Base-by-base conservation (phyloP, 2,888 invertebrate species). In the Drosophila antonietae region DNA sequence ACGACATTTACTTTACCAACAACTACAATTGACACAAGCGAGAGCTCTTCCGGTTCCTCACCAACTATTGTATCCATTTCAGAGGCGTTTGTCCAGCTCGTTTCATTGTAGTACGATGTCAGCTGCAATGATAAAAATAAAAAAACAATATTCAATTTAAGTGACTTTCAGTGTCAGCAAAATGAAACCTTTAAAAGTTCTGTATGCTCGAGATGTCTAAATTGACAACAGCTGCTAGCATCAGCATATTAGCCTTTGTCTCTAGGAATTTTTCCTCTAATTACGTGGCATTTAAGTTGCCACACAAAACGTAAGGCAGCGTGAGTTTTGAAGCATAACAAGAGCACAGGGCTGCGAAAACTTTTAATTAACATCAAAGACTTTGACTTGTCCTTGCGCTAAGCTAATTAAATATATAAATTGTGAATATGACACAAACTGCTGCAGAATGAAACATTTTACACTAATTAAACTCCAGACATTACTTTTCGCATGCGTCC, bases 11-110 rank as follows among this genome's bases (percentile, higher is more conserved):
- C 92, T 92, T 95, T 93, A 97, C 97, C 97, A 92, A 97, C 96
- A 93, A 96, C 94, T 91, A 97, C 94, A 93, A 96, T 96, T 83
- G 96, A 96, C 91, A 97, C 94, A 92, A 96, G 94, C 73, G 96
- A 96, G 91, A 96, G 95, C 87, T 96, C 95, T 92, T 96, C 96
- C 82, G 96, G 96, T 90, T 95, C 95, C 88, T 95, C 95, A 90
- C 95, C 94, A 84, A 94, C 93, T 82, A 92, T 91, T 81, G 93
- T 92, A 88, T 92, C 92, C 81, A 91, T 91, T 88, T 92, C 91
- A 60, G 92, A 91, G 59, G 92, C 91, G 85, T 90, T 92, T 71
- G 91, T 87, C 91, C 92, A 92, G 74, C 91, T 91, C 67, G 92
- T 92, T 87, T 93, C 93, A 91, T 93, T 93, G 80, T 89, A 91